Evolutionary conservation across 2,888 invertebrate genomes (phyloP).

Genomic region (Luperina testacea): DNA sequence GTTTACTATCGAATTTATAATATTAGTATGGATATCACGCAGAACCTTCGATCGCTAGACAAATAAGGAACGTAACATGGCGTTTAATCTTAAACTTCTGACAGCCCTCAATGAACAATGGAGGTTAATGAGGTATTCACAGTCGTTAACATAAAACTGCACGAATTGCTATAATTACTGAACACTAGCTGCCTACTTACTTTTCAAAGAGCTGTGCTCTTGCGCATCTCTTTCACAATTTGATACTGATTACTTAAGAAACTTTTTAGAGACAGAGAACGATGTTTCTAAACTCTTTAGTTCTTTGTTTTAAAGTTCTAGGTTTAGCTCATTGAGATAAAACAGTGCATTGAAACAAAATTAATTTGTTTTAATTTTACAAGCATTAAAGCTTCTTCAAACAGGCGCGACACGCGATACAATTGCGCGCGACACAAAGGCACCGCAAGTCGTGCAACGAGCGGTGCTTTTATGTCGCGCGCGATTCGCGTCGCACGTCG

Average conservation of each 20-base stretch:
- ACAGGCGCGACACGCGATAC: too few relatives aligned
- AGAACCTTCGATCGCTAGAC: too few relatives aligned
- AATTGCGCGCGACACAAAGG: too few relatives aligned
- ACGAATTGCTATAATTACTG: slow-evolving; percentile 50
- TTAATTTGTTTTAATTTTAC: background rate
- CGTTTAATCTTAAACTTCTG: slow-evolving; percentile 10
- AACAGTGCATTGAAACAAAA: slow-evolving; percentile 11
- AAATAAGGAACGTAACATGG: background rate
- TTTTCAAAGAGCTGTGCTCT: slow-evolving; percentile 56
- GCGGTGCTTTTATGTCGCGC: too few relatives aligned
- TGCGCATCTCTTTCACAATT: slow-evolving; percentile 43
- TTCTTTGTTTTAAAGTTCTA: background rate
- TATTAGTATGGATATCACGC: too few relatives aligned
- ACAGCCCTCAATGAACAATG: slow-evolving; percentile 60
- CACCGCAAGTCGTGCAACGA: too few relatives aligned
- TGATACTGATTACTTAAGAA: slow-evolving; percentile 12
- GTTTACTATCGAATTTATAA: too few relatives aligned
- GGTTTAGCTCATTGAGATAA: background rate
- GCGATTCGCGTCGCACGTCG: too few relatives aligned
- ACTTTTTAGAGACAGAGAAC: slow-evolving; percentile 21
- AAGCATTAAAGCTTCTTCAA: background rate
- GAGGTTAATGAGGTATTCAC: slow-evolving; percentile 65
- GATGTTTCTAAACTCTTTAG: background rate
- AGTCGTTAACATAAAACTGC: slow-evolving; percentile 58
- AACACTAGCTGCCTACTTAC: slow-evolving; percentile 53